These are phyloP conservation scores for Cyprinodon tularosa DNA, from an alignment of 2,113 vertebrate genomes.

Conservation along the genomic window DNA sequence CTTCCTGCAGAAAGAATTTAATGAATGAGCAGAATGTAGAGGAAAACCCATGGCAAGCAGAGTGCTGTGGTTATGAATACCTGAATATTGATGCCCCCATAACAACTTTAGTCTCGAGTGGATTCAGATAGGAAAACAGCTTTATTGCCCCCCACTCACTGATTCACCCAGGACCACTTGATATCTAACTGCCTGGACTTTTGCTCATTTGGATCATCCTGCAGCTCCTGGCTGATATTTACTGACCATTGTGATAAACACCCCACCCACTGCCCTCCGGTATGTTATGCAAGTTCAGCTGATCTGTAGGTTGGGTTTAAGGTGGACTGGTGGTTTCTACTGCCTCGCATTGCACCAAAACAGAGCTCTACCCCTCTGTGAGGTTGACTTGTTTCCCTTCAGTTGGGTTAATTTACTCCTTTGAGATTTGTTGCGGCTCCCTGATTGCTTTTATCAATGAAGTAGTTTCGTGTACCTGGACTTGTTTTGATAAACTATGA, in stretches of 20 bases:
- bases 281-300: slow-evolving; percentile 17
- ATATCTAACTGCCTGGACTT: background rate
- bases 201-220: background rate
- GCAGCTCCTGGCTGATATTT: slow-evolving; percentile 7
- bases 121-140: slow-evolving; percentile 1
- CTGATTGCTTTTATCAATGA: slow-evolving; percentile 3
- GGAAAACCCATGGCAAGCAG: background rate
- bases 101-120: background rate
- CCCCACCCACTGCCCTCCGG: slow-evolving; percentile 6
- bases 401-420: background rate
- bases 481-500: background rate
- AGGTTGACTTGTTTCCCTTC: background rate
- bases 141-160: background rate
- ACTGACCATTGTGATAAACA: slow-evolving; percentile 13
- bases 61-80: background rate
- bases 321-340: background rate
- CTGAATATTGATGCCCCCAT: background rate
- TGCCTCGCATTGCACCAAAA: background rate
- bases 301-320: slow-evolving; percentile 17
- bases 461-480: background rate
- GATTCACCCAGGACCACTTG: background rate
- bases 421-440: background rate
- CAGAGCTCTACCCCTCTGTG: background rate
- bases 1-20: too few relatives aligned
- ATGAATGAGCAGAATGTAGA: background rate